phyloP scores from a whole-genome alignment of 2,888 invertebrate species.

The Hypomecis punctinalis region DNA sequence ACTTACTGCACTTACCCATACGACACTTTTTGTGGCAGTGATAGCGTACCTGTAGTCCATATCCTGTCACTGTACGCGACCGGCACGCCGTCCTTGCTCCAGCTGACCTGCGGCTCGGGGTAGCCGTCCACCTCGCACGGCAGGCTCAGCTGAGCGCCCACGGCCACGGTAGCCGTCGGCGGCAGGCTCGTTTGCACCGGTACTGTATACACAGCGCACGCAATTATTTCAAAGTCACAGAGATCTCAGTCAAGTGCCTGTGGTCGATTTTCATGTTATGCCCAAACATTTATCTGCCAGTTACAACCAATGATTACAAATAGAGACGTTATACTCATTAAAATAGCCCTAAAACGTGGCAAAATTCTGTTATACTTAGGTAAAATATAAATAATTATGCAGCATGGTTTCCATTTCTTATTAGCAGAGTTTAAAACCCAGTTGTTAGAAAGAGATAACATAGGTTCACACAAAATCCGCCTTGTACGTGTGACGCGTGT shows the following conservation, averaged over 20 bases:
- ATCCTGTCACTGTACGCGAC: constrained; percentile 84
- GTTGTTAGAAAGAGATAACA: no score
- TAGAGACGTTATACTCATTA: no score
- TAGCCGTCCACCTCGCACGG: constrained; percentile 91
- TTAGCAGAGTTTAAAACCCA: no score
- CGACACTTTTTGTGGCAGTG: no score
- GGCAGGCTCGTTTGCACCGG: constrained; percentile 88
- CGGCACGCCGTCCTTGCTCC: constrained; percentile 91
- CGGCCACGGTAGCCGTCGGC: constrained; percentile 81
- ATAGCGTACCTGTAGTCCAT: constrained; percentile 86
- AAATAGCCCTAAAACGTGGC: no score
- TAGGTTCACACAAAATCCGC: no score
- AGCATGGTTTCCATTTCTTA: no score
- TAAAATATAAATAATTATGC: no score
- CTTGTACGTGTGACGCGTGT: no score
- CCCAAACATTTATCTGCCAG: not conserved
- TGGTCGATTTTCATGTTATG: not conserved
- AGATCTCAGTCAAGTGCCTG: constrained; percentile 2
- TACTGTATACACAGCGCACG: constrained; percentile 64
- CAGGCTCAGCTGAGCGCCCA: constrained; percentile 88
- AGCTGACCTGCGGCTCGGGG: constrained; percentile 90
- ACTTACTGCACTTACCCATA: no score
- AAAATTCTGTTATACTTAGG: no score
- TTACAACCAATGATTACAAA: no score
- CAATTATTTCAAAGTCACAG: not conserved